phyloP scores from a whole-genome alignment of 2,797 vertebrate genomes.

The Myoxocephalus aenaeus region DNA sequence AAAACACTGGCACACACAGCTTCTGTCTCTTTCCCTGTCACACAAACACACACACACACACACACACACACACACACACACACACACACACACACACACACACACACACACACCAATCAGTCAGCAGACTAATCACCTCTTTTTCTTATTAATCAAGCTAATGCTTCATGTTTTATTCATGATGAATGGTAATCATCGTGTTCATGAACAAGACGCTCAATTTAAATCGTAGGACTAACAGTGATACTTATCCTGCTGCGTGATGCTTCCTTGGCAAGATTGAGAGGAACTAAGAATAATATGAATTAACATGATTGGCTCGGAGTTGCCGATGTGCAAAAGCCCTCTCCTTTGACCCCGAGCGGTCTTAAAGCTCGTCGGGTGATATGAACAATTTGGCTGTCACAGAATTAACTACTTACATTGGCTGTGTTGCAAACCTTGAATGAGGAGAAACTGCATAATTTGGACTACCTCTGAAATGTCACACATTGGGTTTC shows the following conservation, averaged over 20 bases:
- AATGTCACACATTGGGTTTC: constrained; percentile 45
- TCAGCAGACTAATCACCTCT: constrained; percentile 33
- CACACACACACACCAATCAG: constrained; percentile 46
- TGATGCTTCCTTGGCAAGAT: not conserved
- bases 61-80: constrained; percentile 10
- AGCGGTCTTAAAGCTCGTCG: not conserved
- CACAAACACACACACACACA: constrained; percentile 16
- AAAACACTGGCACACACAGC: not conserved
- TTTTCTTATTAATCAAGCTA: constrained; percentile 62
- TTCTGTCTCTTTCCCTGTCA: not conserved
- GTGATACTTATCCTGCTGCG: not conserved
- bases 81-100: constrained; percentile 13
- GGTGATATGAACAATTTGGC: constrained; percentile 37
- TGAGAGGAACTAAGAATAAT: constrained; percentile 4
- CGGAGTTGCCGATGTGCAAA: constrained; percentile 2
- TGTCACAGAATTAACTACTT: constrained; percentile 33
- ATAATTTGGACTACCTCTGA: constrained; percentile 23
- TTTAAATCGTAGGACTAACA: constrained; percentile 25
- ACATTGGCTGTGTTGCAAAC: constrained; percentile 15
- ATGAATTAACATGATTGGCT: constrained; percentile 15
- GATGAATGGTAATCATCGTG: constrained; percentile 10
- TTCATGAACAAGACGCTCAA: constrained; percentile 29
- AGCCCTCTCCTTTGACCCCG: not conserved
- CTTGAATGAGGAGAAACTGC: constrained; percentile 29
- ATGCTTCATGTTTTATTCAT: constrained; percentile 75